These are phyloP conservation scores for Limnephilus auricula DNA, from an alignment of 2,888 invertebrate species.

Conservation along the genomic window DNA sequence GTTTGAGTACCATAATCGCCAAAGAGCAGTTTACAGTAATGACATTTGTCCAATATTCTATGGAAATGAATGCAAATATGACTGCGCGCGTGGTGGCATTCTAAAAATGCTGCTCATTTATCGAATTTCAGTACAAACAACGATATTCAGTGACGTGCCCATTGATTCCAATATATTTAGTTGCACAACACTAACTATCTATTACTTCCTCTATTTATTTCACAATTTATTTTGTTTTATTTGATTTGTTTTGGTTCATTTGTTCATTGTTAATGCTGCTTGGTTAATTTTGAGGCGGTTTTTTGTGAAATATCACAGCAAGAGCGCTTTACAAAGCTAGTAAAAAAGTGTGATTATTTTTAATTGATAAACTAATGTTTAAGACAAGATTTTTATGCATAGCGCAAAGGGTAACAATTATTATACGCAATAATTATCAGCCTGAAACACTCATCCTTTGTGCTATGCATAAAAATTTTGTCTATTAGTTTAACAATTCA, in stretches of 20 bases:
- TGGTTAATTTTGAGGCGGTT: too few species aligned
- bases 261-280: too few species aligned
- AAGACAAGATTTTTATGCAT: too few species aligned
- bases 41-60: conserved; percentile 17
- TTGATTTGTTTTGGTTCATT: too few species aligned
- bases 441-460: too few species aligned
- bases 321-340: background rate
- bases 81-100: background rate
- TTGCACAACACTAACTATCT: background rate
- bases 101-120: background rate
- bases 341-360: too few species aligned
- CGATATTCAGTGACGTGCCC: background rate
- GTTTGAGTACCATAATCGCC: conserved; percentile 17
- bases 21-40: conserved; percentile 12
- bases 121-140: background rate
- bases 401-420: too few species aligned
- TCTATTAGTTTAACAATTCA: too few species aligned
- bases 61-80: background rate
- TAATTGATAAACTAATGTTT: too few species aligned
- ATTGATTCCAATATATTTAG: background rate
- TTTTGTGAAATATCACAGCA: background rate
- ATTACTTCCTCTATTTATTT: background rate
- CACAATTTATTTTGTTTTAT: background rate
- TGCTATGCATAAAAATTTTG: too few species aligned
- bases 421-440: too few species aligned